A percentile compares a stretch with the other conserved stretches of the same genome.
phyloP scores from a whole-genome alignment of 1,140 invertebrate species.

The Epicauta chinensis region DNA sequence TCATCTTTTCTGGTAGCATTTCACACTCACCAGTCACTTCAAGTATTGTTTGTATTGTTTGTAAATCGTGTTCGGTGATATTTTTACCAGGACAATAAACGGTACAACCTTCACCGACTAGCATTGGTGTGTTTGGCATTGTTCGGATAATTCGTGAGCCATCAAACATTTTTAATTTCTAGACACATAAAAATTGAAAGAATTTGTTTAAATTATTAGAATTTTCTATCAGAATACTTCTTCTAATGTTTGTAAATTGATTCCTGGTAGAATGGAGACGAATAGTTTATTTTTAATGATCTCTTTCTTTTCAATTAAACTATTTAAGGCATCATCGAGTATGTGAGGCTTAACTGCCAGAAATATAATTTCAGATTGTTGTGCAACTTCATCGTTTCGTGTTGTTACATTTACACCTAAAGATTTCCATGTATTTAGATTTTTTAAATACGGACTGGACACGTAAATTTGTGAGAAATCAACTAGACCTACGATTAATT shows the following conservation, averaged over 20 bases:
- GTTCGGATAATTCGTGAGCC: slow-evolving; percentile 66
- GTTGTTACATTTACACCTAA: slow-evolving; percentile 54
- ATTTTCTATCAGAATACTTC: slow-evolving; percentile 45
- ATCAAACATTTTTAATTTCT: slow-evolving; percentile 44
- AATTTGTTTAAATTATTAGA: background rate
- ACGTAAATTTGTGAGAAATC: slow-evolving; percentile 56
- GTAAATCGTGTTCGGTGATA: slow-evolving; percentile 50
- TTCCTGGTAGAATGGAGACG: slow-evolving; percentile 75
- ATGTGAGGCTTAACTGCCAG: slow-evolving; percentile 82
- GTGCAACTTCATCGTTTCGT: slow-evolving; percentile 57
- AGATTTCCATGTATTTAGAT: slow-evolving; percentile 58
- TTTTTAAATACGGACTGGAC: slow-evolving; percentile 60
- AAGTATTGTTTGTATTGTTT: slow-evolving; percentile 62
- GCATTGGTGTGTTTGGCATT: slow-evolving; percentile 91
- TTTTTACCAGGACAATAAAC: slow-evolving; percentile 59
- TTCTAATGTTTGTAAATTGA: slow-evolving; percentile 61
- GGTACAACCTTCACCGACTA: slow-evolving; percentile 74
- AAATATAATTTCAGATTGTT: slow-evolving; percentile 69
- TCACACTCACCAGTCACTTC: slow-evolving; percentile 70
- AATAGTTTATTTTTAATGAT: slow-evolving; percentile 51
- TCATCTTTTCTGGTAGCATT: slow-evolving; percentile 70
- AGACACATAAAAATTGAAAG: slow-evolving; percentile 8
- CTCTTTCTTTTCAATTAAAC: slow-evolving; percentile 34
- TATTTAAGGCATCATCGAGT: slow-evolving; percentile 54
- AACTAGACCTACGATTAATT: slow-evolving; percentile 42